phyloP scores from a whole-genome alignment of 2,888 invertebrate species.

The Tryphoninae sp. region DNA sequence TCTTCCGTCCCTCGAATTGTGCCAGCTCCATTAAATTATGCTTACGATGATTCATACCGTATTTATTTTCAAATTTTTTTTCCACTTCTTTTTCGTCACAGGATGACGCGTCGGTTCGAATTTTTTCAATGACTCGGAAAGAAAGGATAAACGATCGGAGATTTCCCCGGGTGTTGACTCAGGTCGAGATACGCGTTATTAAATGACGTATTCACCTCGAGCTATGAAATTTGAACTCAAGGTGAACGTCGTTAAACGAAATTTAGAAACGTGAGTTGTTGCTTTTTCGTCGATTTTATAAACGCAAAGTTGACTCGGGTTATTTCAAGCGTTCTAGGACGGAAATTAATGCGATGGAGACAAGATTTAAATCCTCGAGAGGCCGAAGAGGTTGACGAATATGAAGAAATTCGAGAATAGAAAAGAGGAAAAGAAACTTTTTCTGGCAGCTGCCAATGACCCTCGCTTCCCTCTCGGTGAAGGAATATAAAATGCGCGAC shows the following conservation, averaged over 20 bases:
- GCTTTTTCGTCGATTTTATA: neutral
- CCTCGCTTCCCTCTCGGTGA: conserved; percentile 1
- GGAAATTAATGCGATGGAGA: neutral
- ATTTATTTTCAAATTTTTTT: conserved; percentile 5
- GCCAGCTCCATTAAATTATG: conserved; percentile 4
- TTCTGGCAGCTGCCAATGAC: conserved; percentile 46
- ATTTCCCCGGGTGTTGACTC: conserved; percentile 16
- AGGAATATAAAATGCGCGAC: conserved; percentile 46
- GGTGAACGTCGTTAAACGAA: neutral
- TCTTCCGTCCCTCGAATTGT: conserved; percentile 5
- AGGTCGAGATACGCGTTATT: conserved; percentile 10
- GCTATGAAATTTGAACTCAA: neutral
- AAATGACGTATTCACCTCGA: neutral
- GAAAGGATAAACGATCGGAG: neutral
- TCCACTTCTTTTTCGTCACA: neutral
- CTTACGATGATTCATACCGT: conserved; percentile 37
- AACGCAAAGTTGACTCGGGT: neutral
- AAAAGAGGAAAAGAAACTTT: neutral
- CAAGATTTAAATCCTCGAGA: neutral
- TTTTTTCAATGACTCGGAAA: neutral
- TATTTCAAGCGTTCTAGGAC: neutral
- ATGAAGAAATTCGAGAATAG: neutral
- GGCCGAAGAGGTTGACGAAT: no score
- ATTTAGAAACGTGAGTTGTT: neutral
- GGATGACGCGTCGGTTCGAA: conserved; percentile 18